These are phyloP conservation scores for Takifugu ocellatus DNA, from an alignment of 2,797 vertebrate genomes.

Conservation along the genomic window DNA sequence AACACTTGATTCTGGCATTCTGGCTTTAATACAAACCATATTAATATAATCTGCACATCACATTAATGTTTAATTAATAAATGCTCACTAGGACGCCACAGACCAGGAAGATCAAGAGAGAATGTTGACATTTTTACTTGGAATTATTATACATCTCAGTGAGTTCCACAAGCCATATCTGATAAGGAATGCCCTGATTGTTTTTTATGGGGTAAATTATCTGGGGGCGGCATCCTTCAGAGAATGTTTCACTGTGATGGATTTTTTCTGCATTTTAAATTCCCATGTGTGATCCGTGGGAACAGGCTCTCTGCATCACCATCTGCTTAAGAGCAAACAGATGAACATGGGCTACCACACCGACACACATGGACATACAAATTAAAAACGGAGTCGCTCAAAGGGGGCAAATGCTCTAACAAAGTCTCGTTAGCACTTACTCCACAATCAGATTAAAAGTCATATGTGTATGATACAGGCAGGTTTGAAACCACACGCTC, in stretches of 20 bases:
- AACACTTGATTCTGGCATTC: background rate
- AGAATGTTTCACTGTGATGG: conserved; percentile 59
- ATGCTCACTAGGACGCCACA: conserved; percentile 13
- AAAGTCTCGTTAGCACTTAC: no score
- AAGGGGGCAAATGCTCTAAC: conserved; percentile 17
- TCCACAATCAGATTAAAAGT: no score
- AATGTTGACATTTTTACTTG: background rate
- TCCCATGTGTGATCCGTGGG: conserved; percentile 63
- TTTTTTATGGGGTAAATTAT: conserved; percentile 42
- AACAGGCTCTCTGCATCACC: conserved; percentile 50
- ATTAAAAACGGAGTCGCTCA: conserved; percentile 11
- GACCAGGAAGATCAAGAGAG: background rate
- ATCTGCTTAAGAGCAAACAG: conserved; percentile 66
- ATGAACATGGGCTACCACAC: conserved; percentile 42
- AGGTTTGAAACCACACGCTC: no score
- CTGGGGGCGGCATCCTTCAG: conserved; percentile 46
- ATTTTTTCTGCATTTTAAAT: conserved; percentile 65
- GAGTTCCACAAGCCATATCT: conserved; percentile 37
- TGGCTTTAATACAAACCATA: conserved; percentile 9
- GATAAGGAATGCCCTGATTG: conserved; percentile 28
- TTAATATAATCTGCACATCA: conserved; percentile 5
- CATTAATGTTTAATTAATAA: conserved; percentile 6
- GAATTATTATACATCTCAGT: conserved; percentile 13
- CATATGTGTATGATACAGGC: no score
- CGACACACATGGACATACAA: conserved; percentile 16